Evolutionary conservation across 2,888 invertebrate genomes (phyloP).

Genomic region (Lamellibrachia satsuma): DNA sequence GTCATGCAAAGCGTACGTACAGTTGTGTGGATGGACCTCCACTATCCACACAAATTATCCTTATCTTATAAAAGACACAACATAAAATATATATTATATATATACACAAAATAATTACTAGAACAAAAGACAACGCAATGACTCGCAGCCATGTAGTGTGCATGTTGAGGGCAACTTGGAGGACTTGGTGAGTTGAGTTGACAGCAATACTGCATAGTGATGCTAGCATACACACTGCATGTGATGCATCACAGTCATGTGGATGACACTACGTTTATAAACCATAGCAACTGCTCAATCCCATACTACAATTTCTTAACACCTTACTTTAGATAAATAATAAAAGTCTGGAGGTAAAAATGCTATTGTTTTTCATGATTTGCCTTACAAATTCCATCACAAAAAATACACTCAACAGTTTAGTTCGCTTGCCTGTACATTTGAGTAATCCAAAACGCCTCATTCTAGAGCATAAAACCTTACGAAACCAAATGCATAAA

Average conservation of each 20-base stretch:
- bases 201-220: not conserved
- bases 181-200: not conserved
- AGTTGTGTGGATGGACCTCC: slow-evolving; percentile 3
- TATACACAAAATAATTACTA: slow-evolving; percentile 17
- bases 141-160: slow-evolving; percentile 13
- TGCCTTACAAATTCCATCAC: not conserved
- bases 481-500: not conserved
- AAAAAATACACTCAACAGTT: not conserved
- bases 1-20: not conserved
- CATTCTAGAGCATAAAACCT: not conserved
- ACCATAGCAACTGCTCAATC: slow-evolving; percentile 9
- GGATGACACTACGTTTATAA: slow-evolving; percentile 8
- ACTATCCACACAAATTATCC: not conserved
- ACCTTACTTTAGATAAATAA: not conserved
- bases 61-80: not conserved
- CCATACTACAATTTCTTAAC: slow-evolving; percentile 10
- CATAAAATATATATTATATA: slow-evolving; percentile 17
- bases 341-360: slow-evolving; percentile 9
- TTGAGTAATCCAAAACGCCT: not conserved
- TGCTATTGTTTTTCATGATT: not conserved
- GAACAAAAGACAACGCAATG: not conserved
- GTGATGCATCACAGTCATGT: not conserved
- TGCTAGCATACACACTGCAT: not conserved
- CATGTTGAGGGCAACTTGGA: not conserved
- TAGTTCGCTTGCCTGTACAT: not conserved